Base-by-base conservation (phyloP, 2,113 vertebrate genomes). In the Cathartes aura region DNA sequence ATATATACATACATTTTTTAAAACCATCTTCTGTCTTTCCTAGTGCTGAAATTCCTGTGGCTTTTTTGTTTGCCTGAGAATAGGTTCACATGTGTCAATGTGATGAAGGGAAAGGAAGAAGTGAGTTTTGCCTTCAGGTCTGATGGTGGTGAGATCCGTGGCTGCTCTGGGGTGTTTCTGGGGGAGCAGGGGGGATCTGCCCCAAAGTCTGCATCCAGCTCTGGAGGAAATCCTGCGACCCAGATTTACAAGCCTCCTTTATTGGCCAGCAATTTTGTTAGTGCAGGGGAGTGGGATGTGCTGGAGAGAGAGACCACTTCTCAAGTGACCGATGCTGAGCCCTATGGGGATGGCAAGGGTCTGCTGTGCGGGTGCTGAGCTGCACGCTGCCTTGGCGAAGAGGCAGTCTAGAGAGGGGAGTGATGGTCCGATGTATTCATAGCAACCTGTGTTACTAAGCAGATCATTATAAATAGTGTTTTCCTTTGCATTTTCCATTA, bases 361-460 rank as follows among this genome's bases (percentile, higher is more conserved):
- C 23, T 2, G 7, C 76, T 62, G 13, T 32, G 55, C 8, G 1
- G 62, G 42, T 5, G 8, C 50, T 22, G 63, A 81, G 60, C 71
- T 73, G 56, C 24, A 12, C 1, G 1, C 45, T 47, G 30, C 50
- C 66, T 75, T 2, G 3, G 32, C 14, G 5, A n/a, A 59, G 29
- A 91, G 42, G 17, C 67, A 50, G 32, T 12, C 63, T 72, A 19
- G 63, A 47, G 67, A 71, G 24, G n/a, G 42, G 63, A 27, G 17
- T 8, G 42, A 22, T 64, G 67, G 55, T 66, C 64, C 11, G 1
- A 24, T 59, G 36, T 60, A 21, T 60, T 87, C 73, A n/a, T 72
- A 87, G 87, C 89, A 89, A 91, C 82, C 38, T 36, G 13, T 22
- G 62, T 91, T 85, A 59, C 91, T 75, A 93, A 60, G 82, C 34